phyloP scores from a whole-genome alignment of 2,113 vertebrate genomes.

The Columbina picui region DNA sequence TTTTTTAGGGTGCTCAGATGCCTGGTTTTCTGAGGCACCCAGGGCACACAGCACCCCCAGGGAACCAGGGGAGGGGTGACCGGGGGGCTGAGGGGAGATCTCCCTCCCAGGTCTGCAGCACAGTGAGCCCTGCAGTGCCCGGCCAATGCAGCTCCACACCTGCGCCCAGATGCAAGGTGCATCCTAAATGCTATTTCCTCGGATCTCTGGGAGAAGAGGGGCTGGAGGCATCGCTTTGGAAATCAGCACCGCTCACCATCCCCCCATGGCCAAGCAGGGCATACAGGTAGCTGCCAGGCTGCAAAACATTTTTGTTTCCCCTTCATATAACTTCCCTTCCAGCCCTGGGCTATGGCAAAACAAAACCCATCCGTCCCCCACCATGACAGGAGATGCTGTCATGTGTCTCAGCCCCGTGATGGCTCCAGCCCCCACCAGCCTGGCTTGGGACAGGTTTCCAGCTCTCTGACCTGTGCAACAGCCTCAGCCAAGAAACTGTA shows the following conservation, averaged over 20 bases:
- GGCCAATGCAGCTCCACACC: accelerated
- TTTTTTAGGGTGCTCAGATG: neutral
- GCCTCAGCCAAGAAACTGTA: neutral
- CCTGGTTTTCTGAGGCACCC: neutral
- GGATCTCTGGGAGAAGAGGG: neutral
- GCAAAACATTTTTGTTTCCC: neutral
- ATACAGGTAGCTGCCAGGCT: neutral
- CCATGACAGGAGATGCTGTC: accelerated
- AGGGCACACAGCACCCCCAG: accelerated
- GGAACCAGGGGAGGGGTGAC: neutral
- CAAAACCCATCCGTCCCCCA: neutral
- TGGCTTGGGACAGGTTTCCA: neutral
- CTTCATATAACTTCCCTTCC: neutral
- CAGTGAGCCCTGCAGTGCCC: neutral
- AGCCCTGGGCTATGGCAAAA: neutral
- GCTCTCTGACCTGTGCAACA: neutral
- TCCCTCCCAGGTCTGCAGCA: neutral
- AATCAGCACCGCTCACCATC: accelerated
- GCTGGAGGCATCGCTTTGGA: neutral
- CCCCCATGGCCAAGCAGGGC: neutral
- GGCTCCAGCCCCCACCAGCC: neutral
- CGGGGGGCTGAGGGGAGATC: neutral
- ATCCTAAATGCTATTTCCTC: neutral
- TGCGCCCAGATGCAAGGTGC: neutral
- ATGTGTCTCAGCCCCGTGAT: neutral